These are phyloP conservation scores for Electrophaes corylata DNA, from an alignment of 2,888 invertebrate species.

Conservation along the genomic window DNA sequence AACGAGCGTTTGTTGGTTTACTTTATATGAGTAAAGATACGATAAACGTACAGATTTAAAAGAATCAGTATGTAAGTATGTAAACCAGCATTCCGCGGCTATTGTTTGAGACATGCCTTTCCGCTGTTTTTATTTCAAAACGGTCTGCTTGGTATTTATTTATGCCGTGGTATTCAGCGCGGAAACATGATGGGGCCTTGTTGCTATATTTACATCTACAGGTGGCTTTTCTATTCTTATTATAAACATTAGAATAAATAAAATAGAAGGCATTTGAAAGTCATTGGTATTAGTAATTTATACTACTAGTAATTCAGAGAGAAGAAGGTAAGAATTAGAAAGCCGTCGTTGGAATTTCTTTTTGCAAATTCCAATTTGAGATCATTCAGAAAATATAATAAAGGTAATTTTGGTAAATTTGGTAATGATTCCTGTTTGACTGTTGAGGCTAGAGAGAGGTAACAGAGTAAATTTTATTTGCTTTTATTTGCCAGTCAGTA, in stretches of 20 bases:
- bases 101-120: slow-evolving; percentile 26
- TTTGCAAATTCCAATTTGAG: no score
- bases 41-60: slow-evolving; percentile 3
- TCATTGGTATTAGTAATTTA: no score
- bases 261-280: neutral
- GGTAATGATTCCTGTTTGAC: no score
- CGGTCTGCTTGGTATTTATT: slow-evolving; percentile 22
- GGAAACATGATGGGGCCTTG: slow-evolving; percentile 8
- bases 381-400: no score
- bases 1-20: slow-evolving; percentile 23
- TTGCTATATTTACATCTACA: slow-evolving; percentile 11
- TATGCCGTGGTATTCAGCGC: slow-evolving; percentile 19
- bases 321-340: no score
- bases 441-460: neutral
- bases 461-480: no score
- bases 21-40: slow-evolving; percentile 19
- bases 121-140: slow-evolving; percentile 18
- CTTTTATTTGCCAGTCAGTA: neutral
- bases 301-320: no score
- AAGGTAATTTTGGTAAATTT: no score
- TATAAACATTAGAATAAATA: neutral
- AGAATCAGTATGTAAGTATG: slow-evolving; percentile 9
- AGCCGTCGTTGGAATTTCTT: no score
- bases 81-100: slow-evolving; percentile 13
- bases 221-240: slow-evolving; percentile 15